Evolutionary conservation across 92 coral and sea anemone species (phyloP), one percentile per base, ranked within the genome.

Genomic region (Porites evermanni): DNA sequence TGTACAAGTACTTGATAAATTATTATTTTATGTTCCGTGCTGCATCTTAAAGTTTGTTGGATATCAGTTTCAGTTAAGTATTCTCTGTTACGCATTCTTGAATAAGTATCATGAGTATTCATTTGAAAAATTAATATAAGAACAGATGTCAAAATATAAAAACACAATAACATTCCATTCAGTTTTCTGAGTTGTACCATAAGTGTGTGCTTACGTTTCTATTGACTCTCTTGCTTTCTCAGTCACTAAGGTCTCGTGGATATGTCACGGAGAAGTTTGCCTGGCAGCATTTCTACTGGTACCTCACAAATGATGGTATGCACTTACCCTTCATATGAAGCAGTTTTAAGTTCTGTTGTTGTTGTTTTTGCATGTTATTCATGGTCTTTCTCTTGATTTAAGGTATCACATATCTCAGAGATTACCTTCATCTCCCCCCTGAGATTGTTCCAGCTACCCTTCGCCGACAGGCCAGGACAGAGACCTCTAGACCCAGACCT

Each of bases 371-470:
- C 47, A 1, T 70, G 13, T 12, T 17, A 12, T 74, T 26, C n/a
- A 8, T 51, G 12, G 6, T 17, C 13, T 53, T 11, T 53, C 6
- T 18, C 64, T 17, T 53, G 2, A 18, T 9, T 26, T 72, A 68
- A 97, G 99, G 99, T 80, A 97, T 97, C 80, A 93, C 98, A 38
- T 97, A 97, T 78, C 92, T 97, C 68, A 88, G 98, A 78, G 99
- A 97, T 65, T 97, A 75, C 86, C 97, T 97, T 18, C 98, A 97
- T 68, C 92, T 97, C 32, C 99, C 99, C 29, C 96, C 99, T 19
- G 99, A 97, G 84, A 97, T 97, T 74, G 99, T 97, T 63, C 99
- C 99, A 16, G 84, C 99, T 0, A 97, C 98, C 12, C 94, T 97
- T 64, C 89, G 95, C 70, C 91, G 99, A 77, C 99, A 97, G 88